Percentiles rank a stretch among this genome's conserved stretches.
Conservation (phyloP, 1,140 invertebrate genomes). For the Kradibia gibbosae region DNA sequence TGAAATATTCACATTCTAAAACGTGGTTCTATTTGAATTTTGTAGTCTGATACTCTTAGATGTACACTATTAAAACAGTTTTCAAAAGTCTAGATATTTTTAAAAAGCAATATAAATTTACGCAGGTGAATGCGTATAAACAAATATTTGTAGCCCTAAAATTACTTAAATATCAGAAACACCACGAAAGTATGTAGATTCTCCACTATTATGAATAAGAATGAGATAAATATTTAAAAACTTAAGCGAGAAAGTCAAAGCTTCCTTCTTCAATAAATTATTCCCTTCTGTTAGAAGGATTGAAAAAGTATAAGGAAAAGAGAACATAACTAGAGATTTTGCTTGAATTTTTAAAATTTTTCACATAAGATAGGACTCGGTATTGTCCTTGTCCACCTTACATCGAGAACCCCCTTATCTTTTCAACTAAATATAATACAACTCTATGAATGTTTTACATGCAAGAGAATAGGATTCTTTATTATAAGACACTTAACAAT, state of each 20-base stretch:
- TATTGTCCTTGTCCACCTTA: background rate
- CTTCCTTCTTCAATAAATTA: slow-evolving; percentile 25
- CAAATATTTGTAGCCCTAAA: background rate
- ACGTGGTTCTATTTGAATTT: no score
- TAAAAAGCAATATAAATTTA: background rate
- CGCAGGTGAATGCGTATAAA: background rate
- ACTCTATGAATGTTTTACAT: no score
- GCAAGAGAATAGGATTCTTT: no score
- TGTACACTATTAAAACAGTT: no score
- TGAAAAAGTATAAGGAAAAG: slow-evolving; percentile 14
- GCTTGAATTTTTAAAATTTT: slow-evolving; percentile 33
- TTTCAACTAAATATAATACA: background rate
- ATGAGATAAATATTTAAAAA: background rate
- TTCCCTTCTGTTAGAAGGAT: background rate
- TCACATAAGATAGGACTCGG: slow-evolving; percentile 1
- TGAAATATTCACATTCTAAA: no score
- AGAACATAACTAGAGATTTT: slow-evolving; percentile 10
- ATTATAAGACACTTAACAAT: no score
- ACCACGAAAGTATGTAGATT: background rate
- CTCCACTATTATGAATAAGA: slow-evolving; percentile 4
- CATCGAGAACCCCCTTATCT: background rate
- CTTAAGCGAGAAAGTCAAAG: background rate
- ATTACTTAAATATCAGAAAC: slow-evolving; percentile 4
- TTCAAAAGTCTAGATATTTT: no score
- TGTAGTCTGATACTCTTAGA: no score